Percentiles rank a stretch among this genome's conserved stretches.
These are phyloP conservation scores for Mesocricetus auratus DNA, from an alignment of 2,113 vertebrate genomes.

Conservation along the genomic window DNA sequence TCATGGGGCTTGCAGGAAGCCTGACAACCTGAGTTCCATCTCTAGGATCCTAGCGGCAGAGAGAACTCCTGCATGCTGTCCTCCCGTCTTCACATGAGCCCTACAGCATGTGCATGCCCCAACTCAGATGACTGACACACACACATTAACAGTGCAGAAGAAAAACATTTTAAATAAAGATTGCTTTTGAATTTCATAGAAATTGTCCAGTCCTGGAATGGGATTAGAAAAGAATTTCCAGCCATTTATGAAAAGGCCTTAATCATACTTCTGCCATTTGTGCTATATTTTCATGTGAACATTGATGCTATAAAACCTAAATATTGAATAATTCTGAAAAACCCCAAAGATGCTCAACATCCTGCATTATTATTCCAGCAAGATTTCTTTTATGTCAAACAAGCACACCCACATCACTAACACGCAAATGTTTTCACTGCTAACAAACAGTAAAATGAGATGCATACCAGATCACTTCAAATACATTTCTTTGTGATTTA, in stretches of 20 bases:
- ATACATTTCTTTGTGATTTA: background rate
- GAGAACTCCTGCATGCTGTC: background rate
- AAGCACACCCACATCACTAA: background rate
- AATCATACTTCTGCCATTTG: background rate
- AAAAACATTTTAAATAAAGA: background rate
- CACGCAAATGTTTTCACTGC: background rate
- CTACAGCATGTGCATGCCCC: background rate
- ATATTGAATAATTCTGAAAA: background rate
- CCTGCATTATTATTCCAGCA: background rate
- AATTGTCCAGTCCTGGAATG: background rate
- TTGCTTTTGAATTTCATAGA: background rate
- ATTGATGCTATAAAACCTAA: background rate
- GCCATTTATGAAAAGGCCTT: background rate
- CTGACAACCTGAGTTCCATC: background rate
- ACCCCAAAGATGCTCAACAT: background rate
- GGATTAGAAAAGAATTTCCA: background rate
- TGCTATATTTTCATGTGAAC: background rate
- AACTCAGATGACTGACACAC: background rate
- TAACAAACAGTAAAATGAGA: background rate
- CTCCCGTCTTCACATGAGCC: background rate
- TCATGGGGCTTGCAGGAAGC: background rate
- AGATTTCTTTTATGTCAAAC: background rate
- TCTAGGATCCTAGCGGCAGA: background rate
- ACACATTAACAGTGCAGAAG: background rate
- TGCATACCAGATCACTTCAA: background rate